A percentile compares a stretch with the other conserved stretches of the same genome.
phyloP scores from a whole-genome alignment of 2,113 vertebrate species.

The Cricetomys ansorgei region DNA sequence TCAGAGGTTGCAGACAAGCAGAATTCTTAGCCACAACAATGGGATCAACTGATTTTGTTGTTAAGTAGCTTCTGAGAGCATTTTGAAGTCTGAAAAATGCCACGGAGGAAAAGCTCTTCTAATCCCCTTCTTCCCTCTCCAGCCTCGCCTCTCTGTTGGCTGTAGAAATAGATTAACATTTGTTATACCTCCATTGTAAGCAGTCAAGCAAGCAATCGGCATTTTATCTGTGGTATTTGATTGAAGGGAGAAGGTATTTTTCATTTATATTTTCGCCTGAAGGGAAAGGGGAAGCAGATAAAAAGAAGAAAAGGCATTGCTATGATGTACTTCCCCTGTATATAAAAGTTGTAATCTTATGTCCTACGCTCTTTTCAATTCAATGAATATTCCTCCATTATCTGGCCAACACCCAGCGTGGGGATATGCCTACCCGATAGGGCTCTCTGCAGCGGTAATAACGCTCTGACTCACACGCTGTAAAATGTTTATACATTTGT shows the following conservation, averaged over 20 bases:
- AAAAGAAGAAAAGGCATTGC: constrained; percentile 74
- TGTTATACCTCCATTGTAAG: constrained; percentile 73
- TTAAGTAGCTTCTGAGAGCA: constrained; percentile 78
- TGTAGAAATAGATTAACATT: constrained; percentile 79
- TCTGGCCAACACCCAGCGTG: constrained; percentile 52
- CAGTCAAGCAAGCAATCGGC: constrained; percentile 64
- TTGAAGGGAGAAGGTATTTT: constrained; percentile 80
- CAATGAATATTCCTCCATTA: constrained; percentile 58
- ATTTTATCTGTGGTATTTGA: constrained; percentile 81
- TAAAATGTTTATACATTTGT: constrained; percentile 25
- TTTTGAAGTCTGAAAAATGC: constrained; percentile 78
- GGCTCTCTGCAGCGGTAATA: constrained; percentile 4
- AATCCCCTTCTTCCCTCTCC: constrained; percentile 69
- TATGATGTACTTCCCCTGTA: constrained; percentile 73
- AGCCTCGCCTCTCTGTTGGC: constrained; percentile 59
- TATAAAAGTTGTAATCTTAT: constrained; percentile 76
- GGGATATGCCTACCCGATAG: not conserved
- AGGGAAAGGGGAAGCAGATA: constrained; percentile 79
- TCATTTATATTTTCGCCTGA: constrained; percentile 82
- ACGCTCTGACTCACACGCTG: not conserved
- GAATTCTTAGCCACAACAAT: constrained; percentile 59
- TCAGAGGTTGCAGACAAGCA: not conserved
- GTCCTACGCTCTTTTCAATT: constrained; percentile 68
- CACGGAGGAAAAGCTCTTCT: constrained; percentile 74
- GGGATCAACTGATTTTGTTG: constrained; percentile 75